Evolutionary conservation across 2,113 vertebrate species (phyloP).

Genomic region (Montifringilla adamsi): DNA sequence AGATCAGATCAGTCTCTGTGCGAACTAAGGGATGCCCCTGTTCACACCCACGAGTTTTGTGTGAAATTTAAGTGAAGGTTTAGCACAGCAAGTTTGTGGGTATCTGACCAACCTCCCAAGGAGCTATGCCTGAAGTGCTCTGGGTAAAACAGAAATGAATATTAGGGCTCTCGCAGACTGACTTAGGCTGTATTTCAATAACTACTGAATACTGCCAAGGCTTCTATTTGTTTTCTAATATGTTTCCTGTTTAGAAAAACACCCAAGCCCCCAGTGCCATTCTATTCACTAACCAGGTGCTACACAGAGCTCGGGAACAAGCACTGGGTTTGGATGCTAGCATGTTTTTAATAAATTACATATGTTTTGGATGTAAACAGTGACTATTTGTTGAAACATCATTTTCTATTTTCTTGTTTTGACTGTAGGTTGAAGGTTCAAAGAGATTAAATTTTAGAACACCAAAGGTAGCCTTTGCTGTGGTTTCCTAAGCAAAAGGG

Average conservation of each 20-base stretch:
- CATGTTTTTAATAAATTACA: neutral
- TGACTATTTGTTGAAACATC: neutral
- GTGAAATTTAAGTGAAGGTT: neutral
- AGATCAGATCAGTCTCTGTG: neutral
- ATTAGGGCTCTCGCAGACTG: neutral
- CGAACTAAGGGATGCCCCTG: neutral
- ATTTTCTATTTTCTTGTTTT: conserved; percentile 3
- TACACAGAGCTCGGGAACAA: neutral
- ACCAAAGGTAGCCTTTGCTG: neutral
- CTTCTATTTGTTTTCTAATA: neutral
- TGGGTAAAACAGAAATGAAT: neutral
- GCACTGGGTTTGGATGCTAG: neutral
- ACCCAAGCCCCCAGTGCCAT: neutral
- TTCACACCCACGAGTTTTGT: neutral
- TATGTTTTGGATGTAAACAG: neutral
- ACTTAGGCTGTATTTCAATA: neutral
- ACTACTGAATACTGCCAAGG: neutral
- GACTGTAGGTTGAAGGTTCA: neutral
- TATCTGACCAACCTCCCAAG: neutral
- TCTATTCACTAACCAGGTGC: neutral
- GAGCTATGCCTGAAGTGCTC: neutral
- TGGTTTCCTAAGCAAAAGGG: neutral
- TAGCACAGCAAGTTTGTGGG: neutral
- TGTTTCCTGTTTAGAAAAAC: neutral
- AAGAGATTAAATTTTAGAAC: neutral